These are phyloP conservation scores for Erannis defoliaria DNA, from an alignment of 2,888 invertebrate genomes.

Conservation along the genomic window DNA sequence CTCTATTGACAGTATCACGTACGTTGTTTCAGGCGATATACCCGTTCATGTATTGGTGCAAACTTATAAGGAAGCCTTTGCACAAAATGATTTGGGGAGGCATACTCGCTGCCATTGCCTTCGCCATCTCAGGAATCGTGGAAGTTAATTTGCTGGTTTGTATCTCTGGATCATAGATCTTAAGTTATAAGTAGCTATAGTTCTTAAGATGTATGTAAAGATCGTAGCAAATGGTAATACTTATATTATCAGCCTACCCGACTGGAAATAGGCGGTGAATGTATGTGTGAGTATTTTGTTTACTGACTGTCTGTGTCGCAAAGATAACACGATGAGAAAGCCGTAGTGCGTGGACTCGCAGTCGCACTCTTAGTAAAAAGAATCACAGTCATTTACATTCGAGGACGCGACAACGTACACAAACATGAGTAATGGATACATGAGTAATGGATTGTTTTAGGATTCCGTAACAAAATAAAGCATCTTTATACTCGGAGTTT, in stretches of 20 bases:
- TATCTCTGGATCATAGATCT: no score
- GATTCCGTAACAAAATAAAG: no score
- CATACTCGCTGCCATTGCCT: constrained; percentile 93
- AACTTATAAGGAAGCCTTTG: constrained; percentile 91
- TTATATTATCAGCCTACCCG: no score
- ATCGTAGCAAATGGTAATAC: no score
- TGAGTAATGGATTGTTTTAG: no score
- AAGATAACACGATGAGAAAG: neutral
- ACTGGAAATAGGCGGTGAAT: no score
- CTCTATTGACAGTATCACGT: neutral
- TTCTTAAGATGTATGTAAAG: no score
- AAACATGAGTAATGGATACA: no score
- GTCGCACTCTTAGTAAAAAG: neutral
- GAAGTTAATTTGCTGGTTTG: constrained; percentile 91
- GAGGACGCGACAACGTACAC: neutral
- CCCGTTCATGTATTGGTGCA: constrained; percentile 90
- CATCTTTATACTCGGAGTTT: no score
- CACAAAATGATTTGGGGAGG: constrained; percentile 96
- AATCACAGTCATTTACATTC: neutral
- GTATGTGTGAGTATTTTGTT: no score
- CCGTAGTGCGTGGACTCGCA: neutral
- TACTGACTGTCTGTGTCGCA: constrained; percentile 1
- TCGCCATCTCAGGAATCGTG: constrained; percentile 95
- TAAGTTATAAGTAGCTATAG: no score
- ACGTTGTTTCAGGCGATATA: constrained; percentile 87